Base-by-base conservation (phyloP, 2,797 vertebrate genomes). In the Bradypus variegatus region DNA sequence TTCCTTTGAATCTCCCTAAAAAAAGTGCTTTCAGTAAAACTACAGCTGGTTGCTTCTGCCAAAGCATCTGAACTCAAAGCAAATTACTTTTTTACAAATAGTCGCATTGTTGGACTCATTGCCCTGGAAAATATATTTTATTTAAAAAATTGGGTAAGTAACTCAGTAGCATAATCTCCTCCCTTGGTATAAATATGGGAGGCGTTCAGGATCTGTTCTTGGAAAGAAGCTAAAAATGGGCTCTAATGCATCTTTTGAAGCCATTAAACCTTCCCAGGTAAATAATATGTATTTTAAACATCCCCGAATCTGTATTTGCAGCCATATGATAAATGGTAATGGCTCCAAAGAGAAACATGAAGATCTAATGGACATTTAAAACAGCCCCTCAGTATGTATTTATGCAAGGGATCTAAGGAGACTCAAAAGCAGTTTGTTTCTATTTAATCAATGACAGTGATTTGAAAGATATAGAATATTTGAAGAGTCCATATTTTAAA, bases 231-330 rank as follows among this genome's bases (percentile, higher is more conserved):
- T 95, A 93, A 93, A 95, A 95, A 95, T 6, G 11, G 92, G 58
- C 62, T 93, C 87, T 96, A 96, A 96, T 94, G 95, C 89, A 96
- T 93, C 89, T 93, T 94, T 93, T 94, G 95, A 94, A 95, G 90
- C 84, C 95, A 91, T 88, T 94, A 94, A 82, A 92, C 77, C 80
- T 87, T 89, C 93, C 94, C 93, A 94, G 93, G 95, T 96, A 96
- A 96, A 95, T 94, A 96, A 94, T 95, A 94, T 91, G 85, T 82
- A 36, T 95, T 94, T 96, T 95, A 96, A 96, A 96, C 93, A 95
- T 95, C 91, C 69, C 78, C 84, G 88, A 96, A 94, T 96, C 95
- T 96, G 95, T 96, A 95, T 95, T 96, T 96, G 94, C 93, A 96
- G 95, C 89, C 93, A 38, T 91, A 94, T 96, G 95, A 96, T 95